These are phyloP conservation scores for Amia ocellicauda DNA, from an alignment of 2,113 vertebrate genomes.

Conservation along the genomic window DNA sequence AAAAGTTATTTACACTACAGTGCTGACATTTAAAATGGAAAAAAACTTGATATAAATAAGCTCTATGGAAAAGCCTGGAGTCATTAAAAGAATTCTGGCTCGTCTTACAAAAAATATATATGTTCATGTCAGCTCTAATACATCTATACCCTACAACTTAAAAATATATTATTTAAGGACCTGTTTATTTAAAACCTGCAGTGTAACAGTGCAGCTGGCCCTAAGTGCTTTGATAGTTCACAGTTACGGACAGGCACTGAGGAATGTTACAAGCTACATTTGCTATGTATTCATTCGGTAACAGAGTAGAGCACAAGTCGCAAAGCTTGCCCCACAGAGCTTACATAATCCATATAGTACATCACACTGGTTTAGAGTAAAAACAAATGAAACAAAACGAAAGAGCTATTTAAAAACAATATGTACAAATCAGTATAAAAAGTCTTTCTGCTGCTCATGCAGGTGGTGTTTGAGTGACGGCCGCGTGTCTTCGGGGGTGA, in stretches of 20 bases:
- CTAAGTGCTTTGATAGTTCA: slow-evolving; percentile 85
- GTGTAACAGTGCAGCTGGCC: slow-evolving; percentile 79
- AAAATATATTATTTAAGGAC: slow-evolving; percentile 78
- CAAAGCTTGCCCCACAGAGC: slow-evolving; percentile 61
- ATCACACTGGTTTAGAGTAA: slow-evolving; percentile 61
- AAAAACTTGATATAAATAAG: slow-evolving; percentile 86
- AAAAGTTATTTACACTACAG: slow-evolving; percentile 95
- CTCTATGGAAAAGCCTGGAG: slow-evolving; percentile 86
- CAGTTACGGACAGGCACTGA: slow-evolving; percentile 98
- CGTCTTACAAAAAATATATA: slow-evolving; percentile 91
- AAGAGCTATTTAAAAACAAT: slow-evolving; percentile 66
- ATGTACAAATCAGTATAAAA: slow-evolving; percentile 86
- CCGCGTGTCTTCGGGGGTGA: slow-evolving; percentile 70
- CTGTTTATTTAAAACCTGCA: slow-evolving; percentile 79
- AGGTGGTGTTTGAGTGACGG: slow-evolving; percentile 68
- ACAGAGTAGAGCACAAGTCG: slow-evolving; percentile 67
- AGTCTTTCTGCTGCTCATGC: slow-evolving; percentile 77
- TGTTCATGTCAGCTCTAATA: slow-evolving; percentile 83
- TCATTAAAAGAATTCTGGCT: slow-evolving; percentile 86
- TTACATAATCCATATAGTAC: slow-evolving; percentile 67
- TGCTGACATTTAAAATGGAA: slow-evolving; percentile 88
- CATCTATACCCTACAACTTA: slow-evolving; percentile 82
- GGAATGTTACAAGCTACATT: slow-evolving; percentile 93
- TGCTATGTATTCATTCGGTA: slow-evolving; percentile 68
- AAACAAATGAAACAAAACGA: slow-evolving; percentile 58